These are phyloP conservation scores for Saguinus midas DNA, from an alignment of 2,113 vertebrate genomes.

Conservation along the genomic window DNA sequence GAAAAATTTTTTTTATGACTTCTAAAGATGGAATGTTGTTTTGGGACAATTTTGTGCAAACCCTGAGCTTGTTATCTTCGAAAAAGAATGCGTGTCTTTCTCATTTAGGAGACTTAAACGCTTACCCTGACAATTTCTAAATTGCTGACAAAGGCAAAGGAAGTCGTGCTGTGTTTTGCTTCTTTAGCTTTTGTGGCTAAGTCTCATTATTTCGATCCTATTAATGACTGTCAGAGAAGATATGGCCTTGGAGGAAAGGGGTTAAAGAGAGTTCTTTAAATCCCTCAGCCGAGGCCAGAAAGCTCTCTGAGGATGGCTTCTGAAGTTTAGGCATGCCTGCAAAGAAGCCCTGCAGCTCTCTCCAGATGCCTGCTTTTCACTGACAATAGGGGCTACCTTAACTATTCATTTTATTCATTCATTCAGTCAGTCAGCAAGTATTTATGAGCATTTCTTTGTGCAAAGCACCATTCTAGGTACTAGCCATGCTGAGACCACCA, in stretches of 20 bases:
- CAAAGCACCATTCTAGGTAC: constrained; percentile 16
- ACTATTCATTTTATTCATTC: constrained; percentile 6
- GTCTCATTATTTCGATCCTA: constrained; percentile 32
- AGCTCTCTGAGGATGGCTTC: neutral
- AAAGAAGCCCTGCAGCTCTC: neutral
- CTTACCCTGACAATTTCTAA: constrained; percentile 35
- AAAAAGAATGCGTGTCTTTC: constrained; percentile 10
- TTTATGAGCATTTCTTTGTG: constrained; percentile 41
- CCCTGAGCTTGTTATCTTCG: constrained; percentile 16
- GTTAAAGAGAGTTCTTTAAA: constrained; percentile 28
- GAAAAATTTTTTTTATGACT: neutral
- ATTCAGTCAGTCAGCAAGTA: neutral
- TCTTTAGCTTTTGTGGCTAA: constrained; percentile 36
- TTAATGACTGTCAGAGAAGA: constrained; percentile 48
- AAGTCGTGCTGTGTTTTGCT: constrained; percentile 24
- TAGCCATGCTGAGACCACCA: neutral
- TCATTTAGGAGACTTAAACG: constrained; percentile 22
- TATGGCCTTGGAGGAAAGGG: constrained; percentile 7
- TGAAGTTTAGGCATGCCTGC: constrained; percentile 11
- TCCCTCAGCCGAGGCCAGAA: neutral
- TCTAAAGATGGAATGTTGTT: constrained; percentile 21
- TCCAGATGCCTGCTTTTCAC: neutral
- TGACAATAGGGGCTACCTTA: neutral
- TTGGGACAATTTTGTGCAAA: constrained; percentile 34
- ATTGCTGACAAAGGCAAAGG: constrained; percentile 44